Evolutionary conservation across 1,140 invertebrate genomes (phyloP), one percentile per base, ranked within the genome.

Genomic region (Brachionus koreanus): DNA sequence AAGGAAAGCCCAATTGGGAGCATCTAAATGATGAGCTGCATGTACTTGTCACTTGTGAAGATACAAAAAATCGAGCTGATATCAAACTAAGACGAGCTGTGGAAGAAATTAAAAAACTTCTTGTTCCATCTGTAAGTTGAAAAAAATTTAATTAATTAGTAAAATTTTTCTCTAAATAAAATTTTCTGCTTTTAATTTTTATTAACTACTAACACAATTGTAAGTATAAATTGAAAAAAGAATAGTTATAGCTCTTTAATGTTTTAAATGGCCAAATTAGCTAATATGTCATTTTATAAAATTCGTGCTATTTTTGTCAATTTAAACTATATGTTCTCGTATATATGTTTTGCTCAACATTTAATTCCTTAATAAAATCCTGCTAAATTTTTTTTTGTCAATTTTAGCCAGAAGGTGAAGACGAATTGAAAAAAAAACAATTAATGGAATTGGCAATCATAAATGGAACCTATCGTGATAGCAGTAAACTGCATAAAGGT

Each of bases 1-100:
- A 98, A 90, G 98, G 97, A 79, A 99, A 99, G 90, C 95, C 97
- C 74, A 99, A 99, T 90, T 99, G 97, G 97, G 98, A 99, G 88
- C 98, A 99, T 88, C 90, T 99, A 86, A 96, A 95, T 86, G 98
- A 99, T 89, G 97, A 99, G 85, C 90, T 99, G 63, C 98, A 99
- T 89, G 97, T 99, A 65, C 90, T 99, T 83, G 93, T 99, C 85
- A 98, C 96, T 83, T 97, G 98, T 29, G 97, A 99, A 90, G 98
- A 99, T 87, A 96, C 96, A 67, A 93, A 96, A 87, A 98, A 98
- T 89, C 91, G 97, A 87, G 96, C 95, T 74, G 93, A 93, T 86
- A 88, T 98, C 23, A 98, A 98, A 90, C 90, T 99, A 82, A 92
- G 94, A 85, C 92, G 95, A 85, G 98, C 97, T 16, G 93, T 97